Conservation (phyloP, 2,888 invertebrate genomes). For the Acleris holmiana region DNA sequence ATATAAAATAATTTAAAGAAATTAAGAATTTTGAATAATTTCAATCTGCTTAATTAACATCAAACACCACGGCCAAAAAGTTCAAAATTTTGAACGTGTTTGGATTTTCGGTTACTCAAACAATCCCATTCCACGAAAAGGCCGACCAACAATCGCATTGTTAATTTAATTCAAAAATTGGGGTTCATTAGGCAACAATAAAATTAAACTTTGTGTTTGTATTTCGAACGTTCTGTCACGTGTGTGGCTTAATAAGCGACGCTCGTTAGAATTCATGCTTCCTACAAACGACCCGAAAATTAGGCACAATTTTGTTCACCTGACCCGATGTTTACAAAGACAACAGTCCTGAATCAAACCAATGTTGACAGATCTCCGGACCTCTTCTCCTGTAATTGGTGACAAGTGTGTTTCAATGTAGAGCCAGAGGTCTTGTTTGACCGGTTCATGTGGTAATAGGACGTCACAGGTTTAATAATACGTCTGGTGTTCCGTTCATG, state of each 20-base stretch:
- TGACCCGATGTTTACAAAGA: conserved; percentile 49
- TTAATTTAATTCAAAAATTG: conserved; percentile 37
- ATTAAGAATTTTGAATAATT: too few relatives aligned
- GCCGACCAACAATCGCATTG: conserved; percentile 26
- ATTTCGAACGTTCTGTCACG: conserved; percentile 31
- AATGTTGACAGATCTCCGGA: conserved; percentile 35
- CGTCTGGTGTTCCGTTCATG: conserved; percentile 25
- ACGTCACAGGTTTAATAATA: conserved; percentile 37
- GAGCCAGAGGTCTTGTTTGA: conserved; percentile 35
- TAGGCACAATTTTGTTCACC: conserved; percentile 48
- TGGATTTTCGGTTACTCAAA: conserved; percentile 11
- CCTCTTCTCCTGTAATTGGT: conserved; percentile 26
- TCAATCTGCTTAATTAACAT: background rate
- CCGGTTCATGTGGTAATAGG: conserved; percentile 36
- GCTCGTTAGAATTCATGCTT: conserved; percentile 36
- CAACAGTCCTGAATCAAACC: conserved; percentile 39
- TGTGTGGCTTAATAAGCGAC: conserved; percentile 38
- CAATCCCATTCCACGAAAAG: conserved; percentile 9
- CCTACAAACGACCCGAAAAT: conserved; percentile 46
- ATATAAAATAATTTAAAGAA: too few relatives aligned
- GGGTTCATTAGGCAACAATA: conserved; percentile 35
- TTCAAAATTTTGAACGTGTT: background rate
- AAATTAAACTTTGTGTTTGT: conserved; percentile 36
- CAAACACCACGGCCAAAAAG: background rate
- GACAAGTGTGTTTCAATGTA: conserved; percentile 39